Base-by-base conservation (phyloP, 2,113 vertebrate species). In the Megatriorchis doriae region DNA sequence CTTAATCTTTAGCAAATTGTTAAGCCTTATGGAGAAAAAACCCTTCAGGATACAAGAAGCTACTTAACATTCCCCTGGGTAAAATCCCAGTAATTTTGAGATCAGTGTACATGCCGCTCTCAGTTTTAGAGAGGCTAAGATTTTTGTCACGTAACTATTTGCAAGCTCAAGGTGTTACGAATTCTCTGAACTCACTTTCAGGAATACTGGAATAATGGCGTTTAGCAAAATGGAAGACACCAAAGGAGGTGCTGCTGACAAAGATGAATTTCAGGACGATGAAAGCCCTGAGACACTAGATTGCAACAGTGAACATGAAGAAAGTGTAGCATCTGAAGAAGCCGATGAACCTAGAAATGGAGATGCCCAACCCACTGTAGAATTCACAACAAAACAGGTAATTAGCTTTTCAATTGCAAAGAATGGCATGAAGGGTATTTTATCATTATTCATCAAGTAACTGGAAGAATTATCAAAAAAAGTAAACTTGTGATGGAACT, bases 311-410 rank as follows among this genome's bases (percentile, higher is more conserved):
- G 5, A 47, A 32, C 40, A 1, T 1, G 38, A 88, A 55, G 47
- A 81, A 48, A 40, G 78, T 0, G 16, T 1, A 70, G 36, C 34
- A 40, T 13, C 62, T 62, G 58, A 25, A 65, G 34, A 43, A 80
- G 75, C 32, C 1, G 2, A 55, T 38, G 55, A 74, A 40, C 32
- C 31, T 6, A 34, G 34, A 50, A 18, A 43, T 5, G 26, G 2
- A 8, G 61, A 59, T 38, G 42, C 7, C 43, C 77, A 56, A 61
- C 68, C 52, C 16, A 2, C 25, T 8, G 27, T 22, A 18, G 70
- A n/a, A 52, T 29, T 67, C 43, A 10, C 14, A 80, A 32, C 75
- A 22, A 52, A 94, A 20, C 52, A 84, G 96, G 96, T 96, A 88
- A 77, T 0, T 10, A 27, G 59, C 34, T 67, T 58, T 86, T 23